Conservation (phyloP, 2,797 vertebrate species). For the Hyperoplus immaculatus region DNA sequence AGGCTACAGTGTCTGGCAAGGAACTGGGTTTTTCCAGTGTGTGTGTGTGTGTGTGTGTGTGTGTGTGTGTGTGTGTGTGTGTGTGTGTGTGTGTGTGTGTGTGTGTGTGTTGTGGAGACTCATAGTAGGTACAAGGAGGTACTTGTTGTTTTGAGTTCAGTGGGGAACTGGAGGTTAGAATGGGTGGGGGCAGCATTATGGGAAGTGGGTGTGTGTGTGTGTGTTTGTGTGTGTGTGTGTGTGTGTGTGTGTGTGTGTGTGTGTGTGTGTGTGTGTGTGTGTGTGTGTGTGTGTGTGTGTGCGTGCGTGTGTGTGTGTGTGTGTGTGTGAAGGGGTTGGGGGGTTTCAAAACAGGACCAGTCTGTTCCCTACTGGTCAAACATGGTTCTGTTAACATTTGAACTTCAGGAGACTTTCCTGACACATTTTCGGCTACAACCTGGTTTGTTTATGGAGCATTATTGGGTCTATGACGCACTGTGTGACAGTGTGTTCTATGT, state of each 20-base stretch:
- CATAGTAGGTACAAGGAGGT: conserved; percentile 78
- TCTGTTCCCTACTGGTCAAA: conserved; percentile 62
- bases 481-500: no score
- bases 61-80: neutral
- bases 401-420: no score
- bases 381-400: no score
- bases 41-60: neutral
- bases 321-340: neutral
- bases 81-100: conserved; percentile 17
- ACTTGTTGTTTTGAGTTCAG: conserved; percentile 63
- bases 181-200: conserved; percentile 57
- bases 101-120: conserved; percentile 55
- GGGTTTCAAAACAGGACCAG: conserved; percentile 46
- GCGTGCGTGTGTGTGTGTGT: conserved; percentile 42
- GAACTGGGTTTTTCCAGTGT: conserved; percentile 66
- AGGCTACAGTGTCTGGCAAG: conserved; percentile 61
- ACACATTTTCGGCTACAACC: no score
- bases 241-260: conserved; percentile 38
- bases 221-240: conserved; percentile 33
- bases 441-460: no score
- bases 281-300: conserved; percentile 29
- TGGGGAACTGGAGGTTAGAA: conserved; percentile 50
- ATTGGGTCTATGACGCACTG: no score
- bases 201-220: conserved; percentile 37
- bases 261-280: conserved; percentile 33